phyloP scores from a whole-genome alignment of 2,113 vertebrate genomes.

The Pica pica region DNA sequence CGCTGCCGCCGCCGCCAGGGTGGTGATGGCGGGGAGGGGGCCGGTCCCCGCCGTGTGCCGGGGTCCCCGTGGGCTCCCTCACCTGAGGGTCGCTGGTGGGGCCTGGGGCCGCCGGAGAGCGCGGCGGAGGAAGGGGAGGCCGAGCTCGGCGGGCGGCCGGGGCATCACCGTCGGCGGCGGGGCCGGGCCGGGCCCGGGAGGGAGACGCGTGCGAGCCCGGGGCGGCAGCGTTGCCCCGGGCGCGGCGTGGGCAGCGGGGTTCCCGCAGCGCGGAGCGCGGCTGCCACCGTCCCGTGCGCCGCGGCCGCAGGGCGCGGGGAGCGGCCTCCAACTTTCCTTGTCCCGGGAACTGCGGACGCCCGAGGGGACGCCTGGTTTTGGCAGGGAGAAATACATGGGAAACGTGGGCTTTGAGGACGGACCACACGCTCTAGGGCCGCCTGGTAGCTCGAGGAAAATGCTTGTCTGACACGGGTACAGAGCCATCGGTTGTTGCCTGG shows the following conservation, averaged over 20 bases:
- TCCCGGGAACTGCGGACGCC: not conserved
- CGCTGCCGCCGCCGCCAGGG: not conserved
- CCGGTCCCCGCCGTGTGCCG: constrained; percentile 8
- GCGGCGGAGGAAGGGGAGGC: not conserved
- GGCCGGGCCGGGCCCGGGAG: not conserved
- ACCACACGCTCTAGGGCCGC: not conserved
- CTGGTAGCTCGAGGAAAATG: not conserved
- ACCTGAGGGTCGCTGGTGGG: not conserved
- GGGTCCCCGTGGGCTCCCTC: constrained; percentile 1
- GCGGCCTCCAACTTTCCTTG: not conserved
- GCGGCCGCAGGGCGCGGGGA: not conserved
- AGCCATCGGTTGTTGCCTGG: not conserved
- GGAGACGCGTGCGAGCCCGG: not conserved
- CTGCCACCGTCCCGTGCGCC: not conserved
- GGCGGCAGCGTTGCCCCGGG: not conserved
- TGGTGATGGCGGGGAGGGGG: not conserved
- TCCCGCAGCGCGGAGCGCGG: not conserved
- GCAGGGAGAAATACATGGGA: not conserved
- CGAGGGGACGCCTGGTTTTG: not conserved
- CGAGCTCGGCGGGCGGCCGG: not conserved
- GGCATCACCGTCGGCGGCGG: not conserved
- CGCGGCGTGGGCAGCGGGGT: not conserved
- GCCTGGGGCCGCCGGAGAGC: not conserved
- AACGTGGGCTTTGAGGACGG: not conserved
- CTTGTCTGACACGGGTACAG: not conserved